These are phyloP conservation scores for Hoplostethus atlanticus DNA, from an alignment of 2,797 vertebrate genomes.

Conservation along the genomic window DNA sequence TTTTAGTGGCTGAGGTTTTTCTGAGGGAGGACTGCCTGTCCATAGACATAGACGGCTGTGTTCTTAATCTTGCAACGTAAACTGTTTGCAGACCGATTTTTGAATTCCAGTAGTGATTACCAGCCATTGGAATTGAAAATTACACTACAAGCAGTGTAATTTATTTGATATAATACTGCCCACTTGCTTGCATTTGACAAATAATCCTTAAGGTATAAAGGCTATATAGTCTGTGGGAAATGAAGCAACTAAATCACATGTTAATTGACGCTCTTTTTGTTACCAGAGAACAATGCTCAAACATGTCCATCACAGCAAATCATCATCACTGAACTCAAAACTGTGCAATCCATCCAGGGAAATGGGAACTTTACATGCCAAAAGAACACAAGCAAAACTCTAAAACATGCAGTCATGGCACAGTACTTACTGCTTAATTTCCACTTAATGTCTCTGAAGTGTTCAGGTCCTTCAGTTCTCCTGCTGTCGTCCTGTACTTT, in stretches of 20 bases:
- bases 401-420: background rate
- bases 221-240: no score
- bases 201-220: no score
- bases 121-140: background rate
- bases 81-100: conserved; percentile 1
- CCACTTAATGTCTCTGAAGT: background rate
- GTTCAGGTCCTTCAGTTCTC: conserved; percentile 27
- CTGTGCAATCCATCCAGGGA: background rate
- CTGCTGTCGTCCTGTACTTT: conserved; percentile 23
- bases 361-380: background rate
- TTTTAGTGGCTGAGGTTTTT: no score
- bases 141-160: background rate
- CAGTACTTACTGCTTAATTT: conserved; percentile 35
- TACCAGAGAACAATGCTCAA: background rate
- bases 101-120: conserved; percentile 25
- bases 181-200: no score
- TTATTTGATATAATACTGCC: no score
- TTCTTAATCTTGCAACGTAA: background rate
- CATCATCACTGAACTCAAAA: background rate
- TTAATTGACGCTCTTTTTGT: background rate
- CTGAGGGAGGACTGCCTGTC: no score
- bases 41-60: no score
- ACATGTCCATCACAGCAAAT: background rate
- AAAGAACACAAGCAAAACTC: background rate
- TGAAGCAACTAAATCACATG: no score